Conservation (phyloP, 1,140 invertebrate species). For the Papilio machaon region DNA sequence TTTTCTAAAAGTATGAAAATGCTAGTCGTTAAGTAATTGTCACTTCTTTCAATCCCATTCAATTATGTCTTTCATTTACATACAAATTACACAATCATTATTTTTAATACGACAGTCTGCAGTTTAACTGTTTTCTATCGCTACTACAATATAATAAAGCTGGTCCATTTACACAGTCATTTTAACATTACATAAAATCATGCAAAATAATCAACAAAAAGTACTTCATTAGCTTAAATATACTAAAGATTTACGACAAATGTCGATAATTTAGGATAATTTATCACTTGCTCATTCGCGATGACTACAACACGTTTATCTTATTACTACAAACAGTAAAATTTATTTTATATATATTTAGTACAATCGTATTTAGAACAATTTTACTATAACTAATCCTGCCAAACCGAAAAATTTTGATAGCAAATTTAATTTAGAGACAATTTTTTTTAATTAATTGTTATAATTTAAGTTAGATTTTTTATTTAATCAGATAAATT, state of each 20-base stretch:
- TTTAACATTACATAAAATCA: constrained; percentile 69
- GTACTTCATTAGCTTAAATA: constrained; percentile 47
- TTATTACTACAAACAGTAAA: constrained; percentile 28
- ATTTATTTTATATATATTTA: background rate
- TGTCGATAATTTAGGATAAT: constrained; percentile 36
- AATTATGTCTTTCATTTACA: constrained; percentile 45
- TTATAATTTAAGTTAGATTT: background rate
- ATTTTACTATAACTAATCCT: background rate
- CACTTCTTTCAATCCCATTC: constrained; percentile 41
- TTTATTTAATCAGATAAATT: background rate
- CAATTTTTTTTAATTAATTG: background rate
- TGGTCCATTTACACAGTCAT: constrained; percentile 72
- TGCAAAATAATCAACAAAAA: constrained; percentile 63
- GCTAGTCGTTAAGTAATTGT: constrained; percentile 19
- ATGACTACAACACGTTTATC: constrained; percentile 35
- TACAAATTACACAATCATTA: constrained; percentile 19
- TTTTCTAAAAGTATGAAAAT: constrained; percentile 18
- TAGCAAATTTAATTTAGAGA: constrained; percentile 1
- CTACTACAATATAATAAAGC: constrained; percentile 64
- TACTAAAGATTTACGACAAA: constrained; percentile 27
- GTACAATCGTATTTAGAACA: background rate
- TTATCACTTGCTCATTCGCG: constrained; percentile 43
- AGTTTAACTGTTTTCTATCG: constrained; percentile 66
- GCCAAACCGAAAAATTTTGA: background rate
- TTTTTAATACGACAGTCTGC: constrained; percentile 42